Percentiles rank a stretch among this genome's conserved stretches.
These are phyloP conservation scores for Muscina levida DNA, from an alignment of 2,888 invertebrate species.

Conservation along the genomic window DNA sequence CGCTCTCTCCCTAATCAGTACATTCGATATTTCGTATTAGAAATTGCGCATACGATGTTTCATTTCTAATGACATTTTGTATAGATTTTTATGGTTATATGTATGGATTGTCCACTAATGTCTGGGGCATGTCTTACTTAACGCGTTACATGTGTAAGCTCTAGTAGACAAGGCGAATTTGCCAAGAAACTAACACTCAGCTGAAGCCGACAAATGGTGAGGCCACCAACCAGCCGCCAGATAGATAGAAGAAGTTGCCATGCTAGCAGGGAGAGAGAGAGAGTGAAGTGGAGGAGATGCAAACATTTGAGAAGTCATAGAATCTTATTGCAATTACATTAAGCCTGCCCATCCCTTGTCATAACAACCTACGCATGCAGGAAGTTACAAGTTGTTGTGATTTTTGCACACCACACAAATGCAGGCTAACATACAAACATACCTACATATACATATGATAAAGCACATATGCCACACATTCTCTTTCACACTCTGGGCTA, in stretches of 20 bases:
- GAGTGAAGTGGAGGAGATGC: not conserved
- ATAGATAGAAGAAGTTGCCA: too few relatives aligned
- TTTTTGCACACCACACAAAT: slow-evolving; percentile 29
- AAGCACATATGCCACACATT: slow-evolving; percentile 30
- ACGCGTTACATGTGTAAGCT: slow-evolving; percentile 56
- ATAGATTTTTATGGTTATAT: slow-evolving; percentile 31
- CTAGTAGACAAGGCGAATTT: not conserved
- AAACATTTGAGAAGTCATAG: slow-evolving; percentile 36
- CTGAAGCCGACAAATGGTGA: not conserved
- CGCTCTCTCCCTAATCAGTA: slow-evolving; percentile 35
- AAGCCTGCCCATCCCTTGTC: slow-evolving; percentile 69
- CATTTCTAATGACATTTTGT: slow-evolving; percentile 62
- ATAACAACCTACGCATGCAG: slow-evolving; percentile 69
- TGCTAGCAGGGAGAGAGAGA: too few relatives aligned
- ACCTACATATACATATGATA: slow-evolving; percentile 3
- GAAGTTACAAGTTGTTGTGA: slow-evolving; percentile 66
- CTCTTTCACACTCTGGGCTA: slow-evolving; percentile 38
- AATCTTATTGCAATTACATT: slow-evolving; percentile 63
- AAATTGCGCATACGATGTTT: slow-evolving; percentile 50
- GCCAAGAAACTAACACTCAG: not conserved
- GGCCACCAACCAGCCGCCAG: not conserved
- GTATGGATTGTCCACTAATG: slow-evolving; percentile 57
- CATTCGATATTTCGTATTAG: slow-evolving; percentile 37
- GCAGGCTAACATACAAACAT: slow-evolving; percentile 13
- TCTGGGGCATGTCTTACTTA: slow-evolving; percentile 60